Conservation (phyloP, 2,113 vertebrate genomes). For the Zosterops hypoxanthus region DNA sequence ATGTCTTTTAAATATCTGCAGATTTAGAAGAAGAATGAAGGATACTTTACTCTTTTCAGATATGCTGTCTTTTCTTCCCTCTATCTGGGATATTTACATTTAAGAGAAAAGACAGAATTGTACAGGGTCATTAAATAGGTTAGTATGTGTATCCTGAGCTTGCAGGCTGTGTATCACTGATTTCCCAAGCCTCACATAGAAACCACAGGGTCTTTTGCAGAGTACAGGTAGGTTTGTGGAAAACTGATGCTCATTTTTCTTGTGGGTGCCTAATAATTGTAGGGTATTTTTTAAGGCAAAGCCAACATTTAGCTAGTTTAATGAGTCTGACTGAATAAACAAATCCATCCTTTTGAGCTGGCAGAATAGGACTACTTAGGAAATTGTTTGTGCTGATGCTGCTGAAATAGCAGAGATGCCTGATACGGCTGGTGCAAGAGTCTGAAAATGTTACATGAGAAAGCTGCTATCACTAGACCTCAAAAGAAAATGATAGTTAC, state of each 20-base stretch:
- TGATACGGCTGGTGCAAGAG: not conserved
- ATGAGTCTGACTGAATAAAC: not conserved
- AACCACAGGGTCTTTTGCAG: not conserved
- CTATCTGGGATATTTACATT: not conserved
- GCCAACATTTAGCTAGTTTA: not conserved
- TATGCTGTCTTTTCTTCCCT: not conserved
- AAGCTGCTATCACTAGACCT: conserved; percentile 25
- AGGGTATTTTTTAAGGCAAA: not conserved
- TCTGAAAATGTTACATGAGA: not conserved
- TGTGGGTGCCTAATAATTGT: not conserved
- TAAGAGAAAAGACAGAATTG: not conserved
- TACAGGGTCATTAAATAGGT: not conserved
- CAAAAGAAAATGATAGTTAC: conserved; percentile 28
- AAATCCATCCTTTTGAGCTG: not conserved
- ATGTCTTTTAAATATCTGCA: not conserved
- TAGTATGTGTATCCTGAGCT: not conserved
- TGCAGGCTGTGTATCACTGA: not conserved
- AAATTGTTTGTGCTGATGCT: conserved; percentile 11
- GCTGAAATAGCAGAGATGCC: conserved; percentile 18
- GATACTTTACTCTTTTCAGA: not conserved
- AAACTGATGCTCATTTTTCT: not conserved
- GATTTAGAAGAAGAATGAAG: not conserved
- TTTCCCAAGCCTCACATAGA: not conserved
- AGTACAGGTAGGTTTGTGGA: not conserved
- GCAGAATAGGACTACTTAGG: not conserved